Evolutionary conservation across 2,888 invertebrate species (phyloP), one percentile per base, ranked within the genome.

Genomic region (Scaptomyza parva): DNA sequence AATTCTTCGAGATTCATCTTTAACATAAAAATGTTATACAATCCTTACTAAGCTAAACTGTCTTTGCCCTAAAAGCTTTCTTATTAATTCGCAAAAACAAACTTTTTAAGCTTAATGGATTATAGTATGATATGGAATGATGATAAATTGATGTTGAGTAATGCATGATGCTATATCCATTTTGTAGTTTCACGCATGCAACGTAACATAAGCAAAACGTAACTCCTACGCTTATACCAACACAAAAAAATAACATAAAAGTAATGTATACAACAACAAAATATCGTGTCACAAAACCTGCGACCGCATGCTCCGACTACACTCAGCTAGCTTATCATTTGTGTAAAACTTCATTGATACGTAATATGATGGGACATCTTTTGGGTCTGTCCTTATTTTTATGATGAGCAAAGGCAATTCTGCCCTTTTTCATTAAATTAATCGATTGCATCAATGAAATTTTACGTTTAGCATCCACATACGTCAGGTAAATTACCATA

Each of bases 271-370:
- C 41, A 40, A 20, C 39, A 47, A 53, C 40, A 39, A 20, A 58
- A 58, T 22, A 54, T 24, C 24, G 48, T 68, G 62, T 75, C 54
- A 63, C 62, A 86, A 65, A 85, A 75, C 77, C 77, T 75, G 71
- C 73, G 75, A 70, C 67, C 65, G 70, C 86, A 85, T 85, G 84
- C 84, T 83, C 77, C 77, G 65, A 77, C 84, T 85, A 85, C 73
- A 72, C 86, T 82, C 77, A 69, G 67, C 75, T 87, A 82, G 57
- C 62, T 70, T 45, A 57, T 66, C 70, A 57, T 47, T 59, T 40
- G 58, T 76, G 75, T 82, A 79, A 87, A 86, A 85, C 74, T 79
- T 63, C 86, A 85, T 85, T 82, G 84, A 80, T 51, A 63, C 65
- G 47, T 73, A 58, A 20, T 54, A 20, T 33, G 44, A 28, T 11